Evolutionary conservation across 2,113 vertebrate species (phyloP), one percentile per base, ranked within the genome.

Genomic region (Salvator merianae): DNA sequence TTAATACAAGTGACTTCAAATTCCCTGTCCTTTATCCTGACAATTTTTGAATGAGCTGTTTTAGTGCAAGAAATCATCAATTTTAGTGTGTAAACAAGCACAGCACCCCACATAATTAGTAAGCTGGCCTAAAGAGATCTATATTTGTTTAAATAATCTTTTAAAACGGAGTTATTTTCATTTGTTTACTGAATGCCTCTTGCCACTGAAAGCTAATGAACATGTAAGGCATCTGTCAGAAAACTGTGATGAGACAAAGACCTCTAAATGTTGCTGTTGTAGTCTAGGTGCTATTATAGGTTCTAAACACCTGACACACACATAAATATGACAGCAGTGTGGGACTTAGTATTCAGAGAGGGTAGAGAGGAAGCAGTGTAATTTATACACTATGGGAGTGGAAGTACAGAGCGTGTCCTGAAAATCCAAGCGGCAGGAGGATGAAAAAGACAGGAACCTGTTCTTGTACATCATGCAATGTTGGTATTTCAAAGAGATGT

Each of bases 301-400:
- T 72, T 72, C 59, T n/a, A 79, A 85, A 85, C 69, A 85, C 77
- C 77, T 85, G 38, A 73, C 72, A 79, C 79, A 4, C 75, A 79
- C 73, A 73, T 79, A 85, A 47, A 79, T 53, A 32, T 79, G 69
- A 85, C 1, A 1, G 68, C 26, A 3, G 20, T 59, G 16, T 59
- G 24, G 53, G 53, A 84, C 34, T 78, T 77, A 71, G n/a, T n/a
- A 79, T 85, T 79, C 77, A 73, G 24, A 65, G 55, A 5, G 13
- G 18, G 43, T 65, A 65, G 55, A 79, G 69, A 72, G 55, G 40
- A n/a, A 36, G 77, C 32, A 22, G 8, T 36, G 53, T 50, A 72
- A 79, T 72, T 73, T 79, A 79, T 79, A 72, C 24, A 73, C 8
- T 13, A 22, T 13, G 69, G 68, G 36, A 84, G 69, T 43, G 14